A percentile compares a stretch with the other conserved stretches of the same genome.
Evolutionary conservation across 1,140 invertebrate species (phyloP).

Genomic region (Drosophila sulfurigaster): DNA sequence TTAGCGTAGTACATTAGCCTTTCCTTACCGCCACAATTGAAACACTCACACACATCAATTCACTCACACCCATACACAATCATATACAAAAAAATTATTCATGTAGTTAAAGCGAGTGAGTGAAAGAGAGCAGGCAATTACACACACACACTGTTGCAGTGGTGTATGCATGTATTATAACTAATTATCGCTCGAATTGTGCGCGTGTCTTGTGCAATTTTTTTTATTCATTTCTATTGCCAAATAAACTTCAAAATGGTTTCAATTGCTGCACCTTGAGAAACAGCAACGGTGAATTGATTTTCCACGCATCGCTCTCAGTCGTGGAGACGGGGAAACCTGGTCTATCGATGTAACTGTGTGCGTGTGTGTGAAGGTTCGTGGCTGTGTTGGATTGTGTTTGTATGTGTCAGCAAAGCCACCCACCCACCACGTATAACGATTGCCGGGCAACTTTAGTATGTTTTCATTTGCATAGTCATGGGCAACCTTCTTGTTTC

Average conservation of each 20-base stretch:
- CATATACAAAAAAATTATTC: slow-evolving; percentile 4
- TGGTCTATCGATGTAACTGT: slow-evolving; percentile 2
- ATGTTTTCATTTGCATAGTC: slow-evolving; percentile 41
- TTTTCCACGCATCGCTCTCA: slow-evolving; percentile 34
- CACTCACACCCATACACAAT: slow-evolving; percentile 7
- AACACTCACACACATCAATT: slow-evolving; percentile 1
- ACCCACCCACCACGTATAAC: slow-evolving; percentile 16
- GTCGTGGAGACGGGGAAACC: slow-evolving; percentile 7
- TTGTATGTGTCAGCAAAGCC: slow-evolving; percentile 10
- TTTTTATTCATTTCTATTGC: slow-evolving; percentile 20
- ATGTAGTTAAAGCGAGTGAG: slow-evolving; percentile 25
- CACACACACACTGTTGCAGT: slow-evolving; percentile 8
- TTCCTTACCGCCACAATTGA: slow-evolving; percentile 54
- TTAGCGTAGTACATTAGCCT: slow-evolving; percentile 53
- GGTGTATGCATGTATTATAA: slow-evolving; percentile 34
- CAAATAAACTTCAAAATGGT: slow-evolving; percentile 39
- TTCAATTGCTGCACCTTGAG: slow-evolving; percentile 17
- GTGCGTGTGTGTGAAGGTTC: slow-evolving; percentile 1
- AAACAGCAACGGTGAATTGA: slow-evolving; percentile 35
- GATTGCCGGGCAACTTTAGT: slow-evolving; percentile 21
- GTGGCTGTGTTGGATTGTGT: not conserved
- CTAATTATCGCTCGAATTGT: slow-evolving; percentile 48
- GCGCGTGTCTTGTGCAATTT: slow-evolving; percentile 50
- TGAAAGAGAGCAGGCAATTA: slow-evolving; percentile 50
- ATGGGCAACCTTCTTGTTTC: slow-evolving; percentile 19